These are phyloP conservation scores for Pagrus major DNA, from an alignment of 2,113 vertebrate genomes.

Conservation along the genomic window DNA sequence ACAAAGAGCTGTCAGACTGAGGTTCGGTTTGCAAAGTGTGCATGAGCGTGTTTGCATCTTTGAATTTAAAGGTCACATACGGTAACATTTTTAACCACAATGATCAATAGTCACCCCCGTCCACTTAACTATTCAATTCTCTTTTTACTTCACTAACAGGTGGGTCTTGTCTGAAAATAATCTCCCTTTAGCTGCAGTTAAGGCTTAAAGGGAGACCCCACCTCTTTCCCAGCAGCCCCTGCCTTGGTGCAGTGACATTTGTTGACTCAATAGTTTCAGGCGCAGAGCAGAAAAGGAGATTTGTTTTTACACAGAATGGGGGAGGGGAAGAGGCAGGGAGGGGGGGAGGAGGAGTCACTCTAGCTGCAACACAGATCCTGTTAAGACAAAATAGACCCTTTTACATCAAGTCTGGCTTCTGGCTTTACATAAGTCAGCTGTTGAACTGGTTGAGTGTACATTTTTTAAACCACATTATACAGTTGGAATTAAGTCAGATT, in stretches of 20 bases:
- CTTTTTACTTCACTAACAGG: conserved; percentile 76
- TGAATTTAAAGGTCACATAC: conserved; percentile 14
- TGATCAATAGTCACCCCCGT: not conserved
- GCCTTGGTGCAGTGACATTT: conserved; percentile 82
- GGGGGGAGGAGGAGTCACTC: conserved; percentile 57
- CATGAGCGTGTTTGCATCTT: not conserved
- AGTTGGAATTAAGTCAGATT: not conserved
- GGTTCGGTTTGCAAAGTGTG: conserved; percentile 7
- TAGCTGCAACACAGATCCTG: conserved; percentile 53
- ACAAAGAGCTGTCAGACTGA: not conserved
- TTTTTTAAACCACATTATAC: not conserved
- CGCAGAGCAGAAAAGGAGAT: conserved; percentile 84
- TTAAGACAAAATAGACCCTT: conserved; percentile 52
- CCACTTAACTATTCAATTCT: conserved; percentile 47
- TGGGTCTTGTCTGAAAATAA: conserved; percentile 83
- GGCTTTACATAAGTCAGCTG: conserved; percentile 22
- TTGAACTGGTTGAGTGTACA: not conserved
- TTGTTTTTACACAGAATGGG: conserved; percentile 83
- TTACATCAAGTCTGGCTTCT: conserved; percentile 16
- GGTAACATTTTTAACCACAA: not conserved
- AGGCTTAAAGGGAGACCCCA: conserved; percentile 80
- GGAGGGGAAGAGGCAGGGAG: conserved; percentile 72
- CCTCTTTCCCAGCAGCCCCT: conserved; percentile 75
- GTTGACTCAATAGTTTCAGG: conserved; percentile 86
- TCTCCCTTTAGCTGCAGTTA: conserved; percentile 77